Base-by-base conservation (phyloP, 2,888 invertebrate genomes). In the Drosophila greeni region DNA sequence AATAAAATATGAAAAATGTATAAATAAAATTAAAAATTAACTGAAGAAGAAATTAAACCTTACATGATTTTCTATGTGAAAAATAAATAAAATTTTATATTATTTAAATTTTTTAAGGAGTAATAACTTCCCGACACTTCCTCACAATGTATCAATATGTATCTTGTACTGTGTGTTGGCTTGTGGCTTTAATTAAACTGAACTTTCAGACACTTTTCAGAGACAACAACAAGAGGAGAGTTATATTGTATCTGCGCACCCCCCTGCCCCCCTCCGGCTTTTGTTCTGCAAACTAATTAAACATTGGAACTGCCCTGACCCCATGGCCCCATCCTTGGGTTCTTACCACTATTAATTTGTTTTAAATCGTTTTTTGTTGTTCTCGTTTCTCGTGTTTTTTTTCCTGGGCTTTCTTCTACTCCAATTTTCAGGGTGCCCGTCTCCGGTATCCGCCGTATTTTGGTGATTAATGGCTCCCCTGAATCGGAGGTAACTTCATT, bases 401-500 rank as follows among this genome's bases (percentile, higher is more conserved):
- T 37, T 36, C 24, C 66, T 33, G 14, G 29, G 51, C 58, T 58
- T 67, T 58, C 37, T 16, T 45, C 43, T 51, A 62, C 70, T 70
- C 70, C 55, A 70, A 52, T 68, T 66, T 66, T 53, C 31, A 20
- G 47, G 47, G 43, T 42, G 34, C 20, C 18, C 40, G 5, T 33
- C 39, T 7, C 9, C 26, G 16, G 29, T n/a, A 39, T 33, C 26
- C 18, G 34, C 24, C 24, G 36, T 37, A 43, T 37, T 70, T 33
- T 3, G 42, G 65, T 79, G 79, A 79, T 79, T 79, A 84, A 79
- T 79, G 82, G 71, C 29, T 52, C 18, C 52, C 70, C 66, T 58
- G 47, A 61, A 58, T 47, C 57, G 84, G 60, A 79, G 74, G 84
- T 84, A 82, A 79, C 82, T 84, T 82, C 84, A 76, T 84, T 79